phyloP scores from a whole-genome alignment of 2,113 vertebrate species.

The Pseudorhombus dupliciocellatus region DNA sequence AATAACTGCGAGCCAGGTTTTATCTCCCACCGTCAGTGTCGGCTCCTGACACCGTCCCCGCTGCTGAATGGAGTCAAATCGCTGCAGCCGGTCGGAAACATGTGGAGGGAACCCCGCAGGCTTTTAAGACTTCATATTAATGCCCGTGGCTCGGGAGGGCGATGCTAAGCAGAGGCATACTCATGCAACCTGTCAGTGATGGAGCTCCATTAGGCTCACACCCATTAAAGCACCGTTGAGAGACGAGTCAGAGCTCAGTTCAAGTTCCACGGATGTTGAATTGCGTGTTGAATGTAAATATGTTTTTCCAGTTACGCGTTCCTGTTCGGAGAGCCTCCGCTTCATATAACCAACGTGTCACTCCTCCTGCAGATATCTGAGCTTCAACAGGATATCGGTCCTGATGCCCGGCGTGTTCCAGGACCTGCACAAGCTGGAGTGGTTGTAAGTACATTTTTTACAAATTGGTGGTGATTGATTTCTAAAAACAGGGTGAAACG shows the following conservation, averaged over 20 bases:
- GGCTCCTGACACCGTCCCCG: neutral
- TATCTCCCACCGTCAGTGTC: neutral
- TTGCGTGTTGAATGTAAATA: neutral
- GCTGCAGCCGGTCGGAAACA: neutral
- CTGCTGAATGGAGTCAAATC: neutral
- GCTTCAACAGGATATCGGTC: slow-evolving; percentile 88
- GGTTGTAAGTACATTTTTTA: slow-evolving; percentile 86
- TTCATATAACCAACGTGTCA: slow-evolving; percentile 12
- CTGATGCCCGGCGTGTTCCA: slow-evolving; percentile 89
- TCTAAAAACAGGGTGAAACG: too few relatives aligned
- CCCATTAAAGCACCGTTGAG: too few relatives aligned
- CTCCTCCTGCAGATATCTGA: slow-evolving; percentile 86
- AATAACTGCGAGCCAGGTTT: neutral
- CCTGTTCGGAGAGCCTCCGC: neutral
- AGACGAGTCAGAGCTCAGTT: too few relatives aligned
- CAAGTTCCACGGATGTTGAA: too few relatives aligned
- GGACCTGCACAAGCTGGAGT: slow-evolving; percentile 91
- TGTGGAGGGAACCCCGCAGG: neutral
- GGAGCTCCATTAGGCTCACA: too few relatives aligned
- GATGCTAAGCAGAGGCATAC: too few relatives aligned
- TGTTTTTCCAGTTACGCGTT: too few relatives aligned
- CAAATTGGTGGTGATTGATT: too few relatives aligned
- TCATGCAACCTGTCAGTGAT: too few relatives aligned
- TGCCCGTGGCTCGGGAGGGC: neutral
- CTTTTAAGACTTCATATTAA: neutral